A percentile compares a stretch with the other conserved stretches of the same genome.
These are phyloP conservation scores for Struthidea cinerea DNA, from an alignment of 2,113 vertebrate genomes.

Conservation along the genomic window DNA sequence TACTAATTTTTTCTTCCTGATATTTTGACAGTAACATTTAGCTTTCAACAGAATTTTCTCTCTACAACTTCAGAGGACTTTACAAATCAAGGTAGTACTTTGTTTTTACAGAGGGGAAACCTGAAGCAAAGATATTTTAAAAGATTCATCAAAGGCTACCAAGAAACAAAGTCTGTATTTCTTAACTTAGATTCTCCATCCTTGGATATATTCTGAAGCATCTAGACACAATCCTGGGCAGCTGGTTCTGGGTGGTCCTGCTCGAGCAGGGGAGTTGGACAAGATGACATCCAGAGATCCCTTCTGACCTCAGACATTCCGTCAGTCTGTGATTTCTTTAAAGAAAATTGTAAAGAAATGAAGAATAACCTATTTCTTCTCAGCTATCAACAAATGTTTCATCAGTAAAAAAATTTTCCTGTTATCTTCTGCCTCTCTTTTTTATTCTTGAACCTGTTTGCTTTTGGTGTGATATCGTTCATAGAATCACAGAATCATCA, in stretches of 20 bases:
- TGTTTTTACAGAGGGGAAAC: not conserved
- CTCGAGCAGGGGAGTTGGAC: not conserved
- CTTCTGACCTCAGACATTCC: not conserved
- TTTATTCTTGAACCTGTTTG: not conserved
- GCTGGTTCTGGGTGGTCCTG: not conserved
- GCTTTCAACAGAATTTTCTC: constrained; percentile 19
- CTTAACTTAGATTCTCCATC: not conserved
- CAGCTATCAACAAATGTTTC: not conserved
- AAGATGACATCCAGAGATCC: not conserved
- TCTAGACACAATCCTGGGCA: not conserved
- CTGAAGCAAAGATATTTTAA: not conserved
- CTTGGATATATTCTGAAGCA: not conserved
- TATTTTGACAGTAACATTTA: constrained; percentile 24
- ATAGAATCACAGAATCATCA: not conserved
- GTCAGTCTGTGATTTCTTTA: not conserved
- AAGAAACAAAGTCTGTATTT: not conserved
- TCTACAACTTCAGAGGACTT: not conserved
- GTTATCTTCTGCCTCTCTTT: not conserved
- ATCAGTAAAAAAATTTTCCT: not conserved
- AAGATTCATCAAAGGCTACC: not conserved
- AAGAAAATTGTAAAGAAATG: not conserved
- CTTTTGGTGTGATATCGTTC: not conserved
- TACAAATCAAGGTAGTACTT: not conserved
- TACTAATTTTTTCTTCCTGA: constrained; percentile 10
- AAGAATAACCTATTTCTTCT: not conserved